Conservation (phyloP, 2,113 vertebrate genomes). For the Sciurus niger region DNA sequence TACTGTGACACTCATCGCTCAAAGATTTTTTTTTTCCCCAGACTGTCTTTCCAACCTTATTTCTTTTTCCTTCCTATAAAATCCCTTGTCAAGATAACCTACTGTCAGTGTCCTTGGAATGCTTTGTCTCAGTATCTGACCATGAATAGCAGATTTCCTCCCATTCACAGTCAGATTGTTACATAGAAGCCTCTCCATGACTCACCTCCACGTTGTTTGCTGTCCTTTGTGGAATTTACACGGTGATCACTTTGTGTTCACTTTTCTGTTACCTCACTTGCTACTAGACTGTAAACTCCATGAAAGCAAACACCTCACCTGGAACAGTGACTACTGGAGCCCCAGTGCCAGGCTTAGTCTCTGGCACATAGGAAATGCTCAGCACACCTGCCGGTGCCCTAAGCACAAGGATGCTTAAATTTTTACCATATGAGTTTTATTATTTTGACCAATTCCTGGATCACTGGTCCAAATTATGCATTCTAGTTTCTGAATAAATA, state of each 20-base stretch:
- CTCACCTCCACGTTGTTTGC: neutral
- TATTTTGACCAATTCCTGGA: neutral
- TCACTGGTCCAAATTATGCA: neutral
- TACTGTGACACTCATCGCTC: neutral
- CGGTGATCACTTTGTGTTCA: neutral
- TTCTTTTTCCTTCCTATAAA: neutral
- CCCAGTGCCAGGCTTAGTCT: neutral
- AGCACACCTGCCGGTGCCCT: neutral
- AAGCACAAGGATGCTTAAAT: neutral
- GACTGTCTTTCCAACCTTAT: neutral
- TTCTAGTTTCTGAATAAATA: constrained; percentile 12
- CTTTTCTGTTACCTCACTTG: neutral
- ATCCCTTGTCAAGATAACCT: neutral
- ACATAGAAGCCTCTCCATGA: neutral
- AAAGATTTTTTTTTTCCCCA: neutral
- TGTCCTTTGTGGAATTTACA: neutral
- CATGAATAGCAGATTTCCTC: neutral
- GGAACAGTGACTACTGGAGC: too few relatives aligned
- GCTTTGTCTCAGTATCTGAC: neutral
- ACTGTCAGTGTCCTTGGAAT: neutral
- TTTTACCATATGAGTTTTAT: neutral
- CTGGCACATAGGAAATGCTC: neutral
- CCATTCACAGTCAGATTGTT: neutral
- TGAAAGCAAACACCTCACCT: neutral
- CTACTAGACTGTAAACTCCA: neutral